Percentiles rank a stretch among this genome's conserved stretches.
These are phyloP conservation scores for Lepidochitona cinerea DNA, from an alignment of 2,888 invertebrate species.

Conservation along the genomic window DNA sequence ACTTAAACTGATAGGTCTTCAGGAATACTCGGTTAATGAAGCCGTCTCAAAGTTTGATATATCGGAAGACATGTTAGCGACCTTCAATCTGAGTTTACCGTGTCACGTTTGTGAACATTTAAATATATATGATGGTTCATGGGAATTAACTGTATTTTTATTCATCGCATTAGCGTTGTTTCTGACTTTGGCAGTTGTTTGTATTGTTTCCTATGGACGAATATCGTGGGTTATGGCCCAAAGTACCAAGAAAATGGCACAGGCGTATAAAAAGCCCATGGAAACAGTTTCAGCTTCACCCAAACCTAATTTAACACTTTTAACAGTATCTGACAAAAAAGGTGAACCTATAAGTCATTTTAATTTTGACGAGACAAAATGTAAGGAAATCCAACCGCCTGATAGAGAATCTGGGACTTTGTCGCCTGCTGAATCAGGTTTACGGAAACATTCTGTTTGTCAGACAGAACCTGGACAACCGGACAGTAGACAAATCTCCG, in stretches of 20 bases:
- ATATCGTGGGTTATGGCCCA: background rate
- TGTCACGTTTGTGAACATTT: background rate
- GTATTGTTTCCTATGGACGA: background rate
- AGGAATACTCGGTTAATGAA: constrained; percentile 15
- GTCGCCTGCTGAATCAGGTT: background rate
- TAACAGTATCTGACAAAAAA: background rate
- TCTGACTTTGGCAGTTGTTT: background rate
- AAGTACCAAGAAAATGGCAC: background rate
- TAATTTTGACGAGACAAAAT: background rate
- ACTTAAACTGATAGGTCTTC: background rate
- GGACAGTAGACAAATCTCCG: background rate
- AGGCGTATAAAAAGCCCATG: background rate
- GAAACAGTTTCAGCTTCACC: background rate
- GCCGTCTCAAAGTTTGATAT: constrained; percentile 22
- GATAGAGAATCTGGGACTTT: background rate
- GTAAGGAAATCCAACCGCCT: background rate
- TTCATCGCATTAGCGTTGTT: background rate
- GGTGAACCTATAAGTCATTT: too few relatives aligned
- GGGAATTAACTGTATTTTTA: background rate
- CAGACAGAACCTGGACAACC: background rate
- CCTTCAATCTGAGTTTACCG: background rate
- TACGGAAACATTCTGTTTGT: background rate
- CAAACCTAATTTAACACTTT: background rate
- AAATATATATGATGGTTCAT: background rate
- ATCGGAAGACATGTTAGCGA: background rate